Evolutionary conservation across 2,113 vertebrate genomes (phyloP), one percentile per base, ranked within the genome.

Genomic region (Neofelis nebulosa): DNA sequence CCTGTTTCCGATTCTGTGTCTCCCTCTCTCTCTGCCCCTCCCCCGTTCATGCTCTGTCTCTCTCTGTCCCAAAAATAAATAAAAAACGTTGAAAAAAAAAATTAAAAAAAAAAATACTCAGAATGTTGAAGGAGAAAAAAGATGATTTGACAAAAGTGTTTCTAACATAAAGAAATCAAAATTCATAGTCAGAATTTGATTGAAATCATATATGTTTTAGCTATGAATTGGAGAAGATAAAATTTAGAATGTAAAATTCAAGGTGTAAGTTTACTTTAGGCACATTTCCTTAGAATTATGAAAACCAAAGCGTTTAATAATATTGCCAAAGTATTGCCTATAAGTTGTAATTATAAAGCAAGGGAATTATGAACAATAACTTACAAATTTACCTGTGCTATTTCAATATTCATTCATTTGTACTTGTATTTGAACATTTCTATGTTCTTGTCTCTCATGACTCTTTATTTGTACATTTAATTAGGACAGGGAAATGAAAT

Each of bases 151-250:
- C n/a, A n/a, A 38, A 57, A 33, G 21, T 85, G 27, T 73, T 93
- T 81, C 95, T 31, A 95, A 65, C 29, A 48, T 11, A 71, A 86
- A 86, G 38, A 93, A 88, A 82, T 71, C 15, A 92, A 97, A 95
- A 87, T 88, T 80, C 2, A 65, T 31, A 81, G 11, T 66, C 78
- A 57, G 8, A 73, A 89, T 86, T 80, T 95, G 45, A 92, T 73
- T 63, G 9, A 86, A 97, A 95, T 19, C 12, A 66, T 57, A 25
- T n/a, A 91, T 74, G 1, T 85, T 82, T 85, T 69, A 88, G 4
- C 55, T 88, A 57, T n/a, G 27, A 94, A 89, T 86, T 92, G 38
- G 36, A 79, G 55, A 96, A 92, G 92, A 89, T 86, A 12, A 94
- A 80, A 73, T 63, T 95, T 79, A 91, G 65, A 88, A 66, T 57